Evolutionary conservation across 2,113 vertebrate genomes (phyloP).

Genomic region (Engraulis encrasicolus): DNA sequence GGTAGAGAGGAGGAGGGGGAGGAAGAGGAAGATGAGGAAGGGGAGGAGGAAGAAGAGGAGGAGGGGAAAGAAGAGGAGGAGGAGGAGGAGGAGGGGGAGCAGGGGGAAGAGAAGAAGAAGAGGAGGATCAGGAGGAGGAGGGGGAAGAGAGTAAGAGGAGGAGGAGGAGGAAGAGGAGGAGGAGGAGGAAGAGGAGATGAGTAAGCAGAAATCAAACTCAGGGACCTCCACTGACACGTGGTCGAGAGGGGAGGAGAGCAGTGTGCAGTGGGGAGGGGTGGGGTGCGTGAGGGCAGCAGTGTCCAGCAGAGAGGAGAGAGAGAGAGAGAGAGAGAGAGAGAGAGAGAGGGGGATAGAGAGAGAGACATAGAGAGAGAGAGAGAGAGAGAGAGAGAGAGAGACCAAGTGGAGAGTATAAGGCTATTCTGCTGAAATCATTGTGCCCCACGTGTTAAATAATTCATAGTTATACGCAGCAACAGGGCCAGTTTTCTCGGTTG

Average conservation of each 20-base stretch:
- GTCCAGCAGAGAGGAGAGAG: background rate
- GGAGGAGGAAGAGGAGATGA: no score
- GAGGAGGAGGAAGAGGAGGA: no score
- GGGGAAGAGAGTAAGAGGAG: no score
- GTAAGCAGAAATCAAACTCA: slow-evolving; percentile 5
- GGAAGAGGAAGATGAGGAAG: no score
- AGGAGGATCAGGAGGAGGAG: no score
- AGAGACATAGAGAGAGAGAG: background rate
- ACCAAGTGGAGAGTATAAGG: background rate
- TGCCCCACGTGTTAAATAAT: background rate
- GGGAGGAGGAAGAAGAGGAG: no score
- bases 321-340: background rate
- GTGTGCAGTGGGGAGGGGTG: background rate
- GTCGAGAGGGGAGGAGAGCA: background rate
- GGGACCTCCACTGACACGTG: slow-evolving; percentile 20
- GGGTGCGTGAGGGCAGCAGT: background rate
- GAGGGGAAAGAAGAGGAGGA: no score
- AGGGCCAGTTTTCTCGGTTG: background rate
- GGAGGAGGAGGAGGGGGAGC: no score
- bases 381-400: background rate
- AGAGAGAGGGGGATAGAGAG: background rate
- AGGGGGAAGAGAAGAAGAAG: no score
- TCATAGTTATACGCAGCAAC: background rate
- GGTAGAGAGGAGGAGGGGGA: no score
- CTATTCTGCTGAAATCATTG: slow-evolving; percentile 11